Base-by-base conservation (phyloP, 1,140 invertebrate species). In the Mylabris phalerata region DNA sequence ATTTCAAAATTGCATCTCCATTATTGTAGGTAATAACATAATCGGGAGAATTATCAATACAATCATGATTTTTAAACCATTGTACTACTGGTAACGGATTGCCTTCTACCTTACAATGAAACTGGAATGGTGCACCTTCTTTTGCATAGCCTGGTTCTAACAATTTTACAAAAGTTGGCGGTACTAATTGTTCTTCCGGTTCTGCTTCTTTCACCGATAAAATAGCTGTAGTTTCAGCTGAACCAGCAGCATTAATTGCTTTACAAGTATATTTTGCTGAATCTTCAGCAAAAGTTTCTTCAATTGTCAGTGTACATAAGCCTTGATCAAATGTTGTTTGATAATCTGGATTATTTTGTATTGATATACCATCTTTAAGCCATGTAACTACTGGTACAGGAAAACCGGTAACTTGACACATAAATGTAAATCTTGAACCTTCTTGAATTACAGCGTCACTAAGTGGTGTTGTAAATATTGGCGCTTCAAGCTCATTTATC, bases 331-430 rank as follows among this genome's bases (percentile, higher is more conserved):
- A 90, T 9, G 79, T 81, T 9, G 82, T 81, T 61, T 68, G 65
- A 49, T 75, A 74, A 58, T 74, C 72, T 40, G 78, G 80, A 61
- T 79, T 76, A 25, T 77, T 75, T 64, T 78, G 74, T 38, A 84
- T 73, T 41, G 78, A 73, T 58, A 80, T 75, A 4, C 78, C 80
- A 65, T 83, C 79, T 68, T 80, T 82, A 47, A 75, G 84, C 93
- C 93, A 97, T 60, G 80, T 83, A 4, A 94, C 83, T 63, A 82
- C 85, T n/a, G 94, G 93, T 70, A 81, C 76, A 3, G 93, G 92
- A 65, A 84, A 76, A n/a, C 91, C 94, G 56, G 1, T 68, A 46
- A 75, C 73, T 40, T 66, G 66, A 52, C 73, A 75, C n/a, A 80
- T 63, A 50, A 74, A 74, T 38, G 63, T 67, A 62, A 73, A 72